Evolutionary conservation across 2,113 vertebrate genomes (phyloP).

Genomic region (Polypterus senegalus): DNA sequence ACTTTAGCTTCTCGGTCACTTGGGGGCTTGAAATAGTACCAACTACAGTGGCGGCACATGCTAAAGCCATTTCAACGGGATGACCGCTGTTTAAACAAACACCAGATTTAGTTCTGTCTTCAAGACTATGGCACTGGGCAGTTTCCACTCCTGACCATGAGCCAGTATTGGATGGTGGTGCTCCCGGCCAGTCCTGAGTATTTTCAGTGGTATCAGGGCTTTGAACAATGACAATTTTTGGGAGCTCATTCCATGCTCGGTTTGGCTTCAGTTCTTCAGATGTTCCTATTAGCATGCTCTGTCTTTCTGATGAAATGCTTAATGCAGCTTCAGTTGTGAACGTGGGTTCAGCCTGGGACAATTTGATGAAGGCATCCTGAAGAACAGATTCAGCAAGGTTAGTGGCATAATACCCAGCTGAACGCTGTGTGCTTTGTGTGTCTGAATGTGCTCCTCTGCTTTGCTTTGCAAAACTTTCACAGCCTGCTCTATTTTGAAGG

Average conservation of each 20-base stretch:
- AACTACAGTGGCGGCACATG: slow-evolving; percentile 78
- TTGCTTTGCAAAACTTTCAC: not conserved
- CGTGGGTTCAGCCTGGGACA: slow-evolving; percentile 69
- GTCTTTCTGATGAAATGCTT: slow-evolving; percentile 43
- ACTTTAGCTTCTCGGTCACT: slow-evolving; percentile 57
- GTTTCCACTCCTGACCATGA: slow-evolving; percentile 35
- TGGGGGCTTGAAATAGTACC: slow-evolving; percentile 83
- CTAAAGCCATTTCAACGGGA: slow-evolving; percentile 71
- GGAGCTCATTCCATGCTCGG: slow-evolving; percentile 72
- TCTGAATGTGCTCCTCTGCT: slow-evolving; percentile 19
- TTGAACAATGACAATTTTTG: slow-evolving; percentile 90
- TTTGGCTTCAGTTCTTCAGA: slow-evolving; percentile 35
- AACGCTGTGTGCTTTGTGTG: slow-evolving; percentile 24
- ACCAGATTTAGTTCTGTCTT: slow-evolving; percentile 23
- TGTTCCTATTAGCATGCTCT: slow-evolving; percentile 25
- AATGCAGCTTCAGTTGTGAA: slow-evolving; percentile 57
- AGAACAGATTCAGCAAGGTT: slow-evolving; percentile 87
- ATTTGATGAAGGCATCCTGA: slow-evolving; percentile 84
- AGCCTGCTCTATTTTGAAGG: too few species aligned
- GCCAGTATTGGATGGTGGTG: slow-evolving; percentile 32
- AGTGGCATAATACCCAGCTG: slow-evolving; percentile 75
- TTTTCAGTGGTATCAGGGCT: slow-evolving; percentile 77
- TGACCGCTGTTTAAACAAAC: slow-evolving; percentile 29
- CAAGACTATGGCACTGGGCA: slow-evolving; percentile 24
- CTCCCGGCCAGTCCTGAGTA: slow-evolving; percentile 55